A percentile compares a stretch with the other conserved stretches of the same genome.
Conservation (phyloP, 2,113 vertebrate species). For the Lepidothrix coronata region DNA sequence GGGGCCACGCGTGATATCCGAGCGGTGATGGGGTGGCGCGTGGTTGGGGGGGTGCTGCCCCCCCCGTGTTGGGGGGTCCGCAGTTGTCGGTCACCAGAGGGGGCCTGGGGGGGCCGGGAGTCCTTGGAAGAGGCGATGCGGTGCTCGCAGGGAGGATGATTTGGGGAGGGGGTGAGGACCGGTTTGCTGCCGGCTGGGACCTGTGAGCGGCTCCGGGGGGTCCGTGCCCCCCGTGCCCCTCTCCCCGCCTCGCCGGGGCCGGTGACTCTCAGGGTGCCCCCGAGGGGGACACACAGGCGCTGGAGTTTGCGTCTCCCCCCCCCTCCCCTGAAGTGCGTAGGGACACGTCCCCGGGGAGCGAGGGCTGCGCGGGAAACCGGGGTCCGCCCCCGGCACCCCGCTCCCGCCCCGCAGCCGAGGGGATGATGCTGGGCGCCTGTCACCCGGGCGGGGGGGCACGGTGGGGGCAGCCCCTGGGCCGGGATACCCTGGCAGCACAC, state of each 20-base stretch:
- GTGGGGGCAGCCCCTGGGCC: not conserved
- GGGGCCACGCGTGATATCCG: not conserved
- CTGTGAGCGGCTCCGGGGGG: not conserved
- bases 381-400: not conserved
- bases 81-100: not conserved
- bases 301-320: not conserved
- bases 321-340: not conserved
- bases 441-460: not conserved
- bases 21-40: not conserved
- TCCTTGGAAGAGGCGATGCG: not conserved
- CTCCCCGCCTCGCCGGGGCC: not conserved
- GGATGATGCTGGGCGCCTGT: not conserved
- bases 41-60: not conserved
- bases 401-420: not conserved
- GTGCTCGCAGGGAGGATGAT: not conserved
- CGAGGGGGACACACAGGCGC: not conserved
- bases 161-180: not conserved
- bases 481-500: not conserved
- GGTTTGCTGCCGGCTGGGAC: not conserved
- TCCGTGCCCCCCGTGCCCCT: not conserved
- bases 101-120: not conserved
- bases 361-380: constrained; percentile 8
- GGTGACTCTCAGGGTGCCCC: not conserved
- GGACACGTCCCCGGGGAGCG: not conserved
- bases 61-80: not conserved